phyloP scores from a whole-genome alignment of 2,888 invertebrate genomes.

The Chloroclysta siterata region DNA sequence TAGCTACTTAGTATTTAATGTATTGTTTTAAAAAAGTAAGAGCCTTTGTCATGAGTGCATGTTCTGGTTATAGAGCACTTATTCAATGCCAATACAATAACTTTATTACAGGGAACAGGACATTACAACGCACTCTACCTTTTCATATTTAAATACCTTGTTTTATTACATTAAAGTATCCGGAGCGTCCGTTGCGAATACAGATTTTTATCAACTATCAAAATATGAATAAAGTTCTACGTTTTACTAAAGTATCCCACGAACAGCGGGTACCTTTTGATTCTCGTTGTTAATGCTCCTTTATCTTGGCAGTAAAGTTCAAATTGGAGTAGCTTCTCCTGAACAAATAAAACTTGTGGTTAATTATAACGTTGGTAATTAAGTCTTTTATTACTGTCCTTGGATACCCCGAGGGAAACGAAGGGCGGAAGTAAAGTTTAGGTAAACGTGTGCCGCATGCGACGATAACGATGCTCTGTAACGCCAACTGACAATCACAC shows the following conservation, averaged over 20 bases:
- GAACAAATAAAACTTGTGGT: slow-evolving; percentile 54
- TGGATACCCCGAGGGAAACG: slow-evolving; percentile 67
- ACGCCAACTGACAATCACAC: slow-evolving; percentile 43
- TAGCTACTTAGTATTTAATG: too few species aligned
- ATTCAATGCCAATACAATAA: not conserved
- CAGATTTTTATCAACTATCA: slow-evolving; percentile 29
- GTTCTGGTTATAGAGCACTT: too few species aligned
- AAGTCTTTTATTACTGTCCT: slow-evolving; percentile 73
- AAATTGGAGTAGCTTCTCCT: slow-evolving; percentile 36
- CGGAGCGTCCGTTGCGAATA: slow-evolving; percentile 27
- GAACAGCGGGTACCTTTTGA: slow-evolving; percentile 21
- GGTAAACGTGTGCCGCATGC: slow-evolving; percentile 75
- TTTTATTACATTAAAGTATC: slow-evolving; percentile 15
- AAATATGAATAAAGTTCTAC: slow-evolving; percentile 31
- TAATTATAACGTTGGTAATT: slow-evolving; percentile 66
- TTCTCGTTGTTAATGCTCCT: slow-evolving; percentile 23
- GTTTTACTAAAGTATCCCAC: slow-evolving; percentile 32
- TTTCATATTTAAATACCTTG: slow-evolving; percentile 8
- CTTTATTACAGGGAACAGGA: slow-evolving; percentile 17
- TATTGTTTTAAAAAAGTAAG: too few species aligned
- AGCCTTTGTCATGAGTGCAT: too few species aligned
- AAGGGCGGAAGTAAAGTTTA: slow-evolving; percentile 75
- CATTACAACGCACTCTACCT: slow-evolving; percentile 1
- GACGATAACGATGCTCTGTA: slow-evolving; percentile 63
- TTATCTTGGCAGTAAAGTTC: slow-evolving; percentile 37